Conservation (phyloP, 2,113 vertebrate species). For the Laterallus jamaicensis region DNA sequence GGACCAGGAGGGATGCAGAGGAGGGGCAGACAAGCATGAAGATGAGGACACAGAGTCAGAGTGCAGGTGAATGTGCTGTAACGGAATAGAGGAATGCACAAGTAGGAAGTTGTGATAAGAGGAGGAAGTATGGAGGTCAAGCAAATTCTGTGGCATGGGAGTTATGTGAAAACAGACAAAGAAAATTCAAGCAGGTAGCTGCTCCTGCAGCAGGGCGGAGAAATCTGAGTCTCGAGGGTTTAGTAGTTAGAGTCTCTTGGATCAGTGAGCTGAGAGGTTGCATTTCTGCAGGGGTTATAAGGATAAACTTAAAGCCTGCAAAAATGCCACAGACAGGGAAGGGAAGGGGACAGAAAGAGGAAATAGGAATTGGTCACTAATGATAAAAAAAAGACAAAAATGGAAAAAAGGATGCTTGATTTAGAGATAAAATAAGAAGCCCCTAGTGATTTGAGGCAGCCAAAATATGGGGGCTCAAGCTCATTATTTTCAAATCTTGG, state of each 20-base stretch:
- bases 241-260: not conserved
- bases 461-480: not conserved
- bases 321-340: not conserved
- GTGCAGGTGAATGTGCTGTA: not conserved
- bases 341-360: not conserved
- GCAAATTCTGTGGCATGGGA: not conserved
- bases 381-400: not conserved
- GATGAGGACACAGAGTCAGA: not conserved
- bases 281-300: not conserved
- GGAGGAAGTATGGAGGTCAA: not conserved
- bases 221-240: not conserved
- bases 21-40: not conserved
- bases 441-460: not conserved
- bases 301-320: not conserved
- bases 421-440: not conserved
- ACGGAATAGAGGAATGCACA: not conserved
- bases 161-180: not conserved
- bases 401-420: not conserved
- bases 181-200: not conserved
- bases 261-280: not conserved
- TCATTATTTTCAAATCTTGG: not conserved
- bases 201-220: not conserved
- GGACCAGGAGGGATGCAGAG: conserved; percentile 24
- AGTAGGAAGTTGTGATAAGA: not conserved
- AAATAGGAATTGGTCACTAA: not conserved